Conservation (phyloP, 2,888 invertebrate species). For the Julus scandinavius region DNA sequence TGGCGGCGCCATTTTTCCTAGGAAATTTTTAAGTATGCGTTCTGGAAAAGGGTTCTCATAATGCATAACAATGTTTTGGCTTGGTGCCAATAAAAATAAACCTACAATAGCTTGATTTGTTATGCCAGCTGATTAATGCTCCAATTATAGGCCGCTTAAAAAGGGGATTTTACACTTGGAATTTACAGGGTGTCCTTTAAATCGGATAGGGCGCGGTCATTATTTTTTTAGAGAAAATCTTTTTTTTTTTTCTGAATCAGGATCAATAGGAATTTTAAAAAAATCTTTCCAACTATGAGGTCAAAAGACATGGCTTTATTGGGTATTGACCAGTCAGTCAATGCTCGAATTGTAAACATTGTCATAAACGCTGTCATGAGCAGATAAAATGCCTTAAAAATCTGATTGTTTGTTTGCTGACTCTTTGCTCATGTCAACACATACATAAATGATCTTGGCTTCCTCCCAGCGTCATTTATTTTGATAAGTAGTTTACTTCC, state of each 20-base stretch:
- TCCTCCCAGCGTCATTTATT: too few species aligned
- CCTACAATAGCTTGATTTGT: neutral
- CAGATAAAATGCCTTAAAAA: too few species aligned
- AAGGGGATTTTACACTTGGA: neutral
- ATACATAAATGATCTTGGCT: too few species aligned
- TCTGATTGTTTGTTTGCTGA: too few species aligned
- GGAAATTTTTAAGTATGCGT: neutral
- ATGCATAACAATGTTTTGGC: neutral
- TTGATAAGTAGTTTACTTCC: too few species aligned
- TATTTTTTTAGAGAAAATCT: neutral
- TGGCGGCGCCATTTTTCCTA: neutral
- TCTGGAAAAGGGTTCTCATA: neutral
- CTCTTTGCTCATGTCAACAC: too few species aligned
- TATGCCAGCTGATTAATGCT: neutral
- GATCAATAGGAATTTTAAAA: neutral
- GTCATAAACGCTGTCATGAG: too few species aligned
- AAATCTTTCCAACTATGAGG: neutral
- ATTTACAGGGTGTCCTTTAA: neutral
- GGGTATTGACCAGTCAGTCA: neutral
- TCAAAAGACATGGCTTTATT: neutral
- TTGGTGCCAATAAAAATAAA: conserved; percentile 13
- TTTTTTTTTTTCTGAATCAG: neutral
- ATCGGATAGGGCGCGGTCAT: neutral
- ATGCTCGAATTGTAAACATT: too few species aligned
- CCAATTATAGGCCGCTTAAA: neutral